Base-by-base conservation (phyloP, 2,797 vertebrate species). In the Emydoidea blandingii region DNA sequence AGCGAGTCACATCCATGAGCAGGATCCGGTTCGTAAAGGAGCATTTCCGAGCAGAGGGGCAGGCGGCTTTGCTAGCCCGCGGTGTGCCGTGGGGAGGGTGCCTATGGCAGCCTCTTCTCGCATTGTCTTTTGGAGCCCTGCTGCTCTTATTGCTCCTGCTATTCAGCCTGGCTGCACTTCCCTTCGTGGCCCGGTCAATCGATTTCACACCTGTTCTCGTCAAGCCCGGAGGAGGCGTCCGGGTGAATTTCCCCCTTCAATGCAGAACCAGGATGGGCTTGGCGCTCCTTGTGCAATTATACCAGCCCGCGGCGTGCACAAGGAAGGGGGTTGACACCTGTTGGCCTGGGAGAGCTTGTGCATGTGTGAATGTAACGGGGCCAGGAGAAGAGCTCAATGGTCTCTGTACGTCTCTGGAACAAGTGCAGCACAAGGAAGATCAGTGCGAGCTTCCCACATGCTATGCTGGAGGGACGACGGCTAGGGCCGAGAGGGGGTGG, bases 1-100 rank as follows among this genome's bases (percentile, higher is more conserved):
- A 11, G 41, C 11, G 21, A 11, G 9, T 23, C 5, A 11, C 11
- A 23, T 41, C 34, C 25, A 25, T 41, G 37, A 21, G 21, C 68
- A 21, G n/a, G 68, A 72, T 74, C 72, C 5, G 1, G 41, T 27
- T 25, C 27, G 41, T 25, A 27, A 44, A 44, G 25, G 23, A 74
- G 41, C 37, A 27, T 65, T 65, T n/a, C 14, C 10, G 11, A 41
- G 37, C 68, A 72, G 68, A 41, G 37, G 59, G 68, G 37, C 68
- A 72, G 34, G 10, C 7, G 3, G 62, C 62, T 72, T 37, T 72
- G n/a, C 37, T 41, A 11, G 23, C n/a, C 19, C 19, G 5, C 8
- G 10, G 37, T 16, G 5, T 23, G 68, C 49, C 34, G 6, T 0
- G 2, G 85, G n/a, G 53, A 53, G n/a, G 37, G 37, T 15, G n/a